Evolutionary conservation across 2,113 vertebrate species (phyloP).

Genomic region (Aegotheles bennettii): DNA sequence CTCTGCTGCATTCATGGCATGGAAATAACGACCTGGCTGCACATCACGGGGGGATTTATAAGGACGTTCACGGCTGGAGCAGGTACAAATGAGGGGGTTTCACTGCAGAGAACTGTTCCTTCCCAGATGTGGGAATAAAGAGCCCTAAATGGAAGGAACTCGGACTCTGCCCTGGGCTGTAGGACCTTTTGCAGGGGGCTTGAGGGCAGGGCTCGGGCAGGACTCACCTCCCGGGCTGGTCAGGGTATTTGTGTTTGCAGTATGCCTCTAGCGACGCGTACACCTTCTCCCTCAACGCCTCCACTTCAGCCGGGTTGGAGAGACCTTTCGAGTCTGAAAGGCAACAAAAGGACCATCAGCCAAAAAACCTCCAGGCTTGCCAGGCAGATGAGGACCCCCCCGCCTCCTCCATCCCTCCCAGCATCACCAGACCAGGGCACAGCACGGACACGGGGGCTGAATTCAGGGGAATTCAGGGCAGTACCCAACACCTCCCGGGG

Average conservation of each 20-base stretch:
- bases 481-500: neutral
- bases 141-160: fast-evolving
- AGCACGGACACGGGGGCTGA: fast-evolving
- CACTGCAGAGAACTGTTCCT: fast-evolving
- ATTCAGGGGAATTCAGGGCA: neutral
- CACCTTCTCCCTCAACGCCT: conserved; percentile 95
- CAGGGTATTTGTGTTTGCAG: conserved; percentile 98
- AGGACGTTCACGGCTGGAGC: neutral
- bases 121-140: fast-evolving
- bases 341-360: neutral
- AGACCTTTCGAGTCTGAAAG: conserved; percentile 92
- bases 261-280: conserved; percentile 96
- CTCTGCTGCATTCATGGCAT: fast-evolving
- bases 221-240: conserved; percentile 94
- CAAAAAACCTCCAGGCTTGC: neutral
- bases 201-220: neutral
- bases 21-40: neutral
- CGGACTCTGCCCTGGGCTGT: neutral
- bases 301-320: conserved; percentile 93
- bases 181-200: neutral
- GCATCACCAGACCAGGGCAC: neutral
- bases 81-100: neutral
- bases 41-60: neutral
- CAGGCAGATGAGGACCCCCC: neutral
- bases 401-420: neutral